These are phyloP conservation scores for Drosophila repleta DNA, from an alignment of 1,140 invertebrate genomes.

Conservation along the genomic window DNA sequence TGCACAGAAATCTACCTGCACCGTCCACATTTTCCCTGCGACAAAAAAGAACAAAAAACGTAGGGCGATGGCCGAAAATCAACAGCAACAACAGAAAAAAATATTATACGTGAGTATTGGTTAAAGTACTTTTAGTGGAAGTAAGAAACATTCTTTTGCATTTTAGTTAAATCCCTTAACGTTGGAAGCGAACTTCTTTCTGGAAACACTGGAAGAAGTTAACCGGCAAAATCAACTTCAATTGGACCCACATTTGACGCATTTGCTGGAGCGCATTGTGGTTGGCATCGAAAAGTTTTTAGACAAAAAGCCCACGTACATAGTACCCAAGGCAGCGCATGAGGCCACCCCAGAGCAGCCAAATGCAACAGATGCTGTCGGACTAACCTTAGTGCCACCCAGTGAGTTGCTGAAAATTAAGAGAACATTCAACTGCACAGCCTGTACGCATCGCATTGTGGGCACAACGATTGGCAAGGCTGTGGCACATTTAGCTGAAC, in stretches of 20 bases:
- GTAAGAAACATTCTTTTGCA: neutral
- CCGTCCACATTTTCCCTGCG: neutral
- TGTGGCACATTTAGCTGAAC: constrained; percentile 60
- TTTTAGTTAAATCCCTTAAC: constrained; percentile 72
- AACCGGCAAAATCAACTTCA: constrained; percentile 36
- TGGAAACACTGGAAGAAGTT: constrained; percentile 54
- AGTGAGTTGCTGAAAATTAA: constrained; percentile 60
- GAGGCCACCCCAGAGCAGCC: constrained; percentile 6
- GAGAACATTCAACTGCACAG: constrained; percentile 59
- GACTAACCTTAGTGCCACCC: constrained; percentile 49
- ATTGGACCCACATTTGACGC: constrained; percentile 59
- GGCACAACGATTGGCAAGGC: constrained; percentile 63
- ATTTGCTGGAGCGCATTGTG: constrained; percentile 61
- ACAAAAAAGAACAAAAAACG: constrained; percentile 50
- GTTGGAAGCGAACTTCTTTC: constrained; percentile 65
- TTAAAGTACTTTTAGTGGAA: neutral
- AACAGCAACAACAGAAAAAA: constrained; percentile 23
- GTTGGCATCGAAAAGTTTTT: constrained; percentile 66
- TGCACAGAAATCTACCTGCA: constrained; percentile 15
- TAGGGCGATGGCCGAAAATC: constrained; percentile 53
- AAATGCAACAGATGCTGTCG: neutral
- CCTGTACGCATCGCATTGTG: constrained; percentile 57
- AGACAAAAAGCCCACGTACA: constrained; percentile 55
- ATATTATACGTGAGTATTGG: constrained; percentile 56
- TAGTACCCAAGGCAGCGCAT: constrained; percentile 40